These are phyloP conservation scores for Torymus tubicola DNA, from an alignment of 2,888 invertebrate species.

Conservation along the genomic window DNA sequence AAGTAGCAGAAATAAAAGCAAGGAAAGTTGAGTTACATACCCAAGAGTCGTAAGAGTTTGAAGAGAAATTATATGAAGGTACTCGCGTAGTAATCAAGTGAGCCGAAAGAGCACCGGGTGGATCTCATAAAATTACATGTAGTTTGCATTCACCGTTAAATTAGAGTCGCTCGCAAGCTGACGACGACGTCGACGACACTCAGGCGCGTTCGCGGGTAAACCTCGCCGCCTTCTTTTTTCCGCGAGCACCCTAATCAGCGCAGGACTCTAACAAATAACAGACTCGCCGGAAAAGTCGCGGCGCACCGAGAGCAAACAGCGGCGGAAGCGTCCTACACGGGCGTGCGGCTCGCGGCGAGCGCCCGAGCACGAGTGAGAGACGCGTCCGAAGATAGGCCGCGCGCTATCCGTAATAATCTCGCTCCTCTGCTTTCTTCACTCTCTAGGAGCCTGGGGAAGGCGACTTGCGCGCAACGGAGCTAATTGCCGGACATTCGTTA, in stretches of 20 bases:
- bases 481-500: conserved; percentile 10
- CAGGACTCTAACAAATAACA: conserved; percentile 19
- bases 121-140: too few species aligned
- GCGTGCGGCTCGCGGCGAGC: conserved; percentile 13
- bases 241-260: neutral
- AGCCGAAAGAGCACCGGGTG: too few species aligned
- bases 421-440: conserved; percentile 71
- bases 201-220: too few species aligned
- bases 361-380: conserved; percentile 16
- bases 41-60: too few species aligned
- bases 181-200: conserved; percentile 2
- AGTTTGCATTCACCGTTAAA: too few species aligned
- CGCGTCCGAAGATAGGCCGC: conserved; percentile 15
- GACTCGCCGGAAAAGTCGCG: neutral
- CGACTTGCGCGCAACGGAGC: conserved; percentile 58
- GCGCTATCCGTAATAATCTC: conserved; percentile 33
- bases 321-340: neutral
- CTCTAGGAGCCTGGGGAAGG: conserved; percentile 69
- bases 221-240: too few species aligned
- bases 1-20: too few species aligned
- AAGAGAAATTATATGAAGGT: too few species aligned
- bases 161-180: neutral
- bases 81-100: too few species aligned
- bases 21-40: too few species aligned
- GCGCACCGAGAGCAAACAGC: too few species aligned